Conservation (phyloP, 2,797 vertebrate genomes). For the Phrynocephalus forsythii region DNA sequence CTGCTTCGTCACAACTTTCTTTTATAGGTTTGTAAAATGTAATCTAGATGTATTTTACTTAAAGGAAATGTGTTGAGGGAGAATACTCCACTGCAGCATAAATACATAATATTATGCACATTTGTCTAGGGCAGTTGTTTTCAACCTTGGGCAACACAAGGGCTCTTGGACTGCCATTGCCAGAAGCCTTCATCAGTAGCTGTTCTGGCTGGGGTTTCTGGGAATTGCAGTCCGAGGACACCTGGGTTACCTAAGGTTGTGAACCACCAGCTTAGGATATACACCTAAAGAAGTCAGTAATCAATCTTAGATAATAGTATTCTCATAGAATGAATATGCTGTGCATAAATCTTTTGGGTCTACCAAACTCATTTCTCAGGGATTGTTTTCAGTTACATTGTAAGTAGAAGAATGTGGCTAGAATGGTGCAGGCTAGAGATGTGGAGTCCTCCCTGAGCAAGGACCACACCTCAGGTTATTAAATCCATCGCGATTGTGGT, state of each 20-base stretch:
- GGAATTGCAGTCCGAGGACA: background rate
- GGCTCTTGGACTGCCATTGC: background rate
- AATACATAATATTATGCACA: background rate
- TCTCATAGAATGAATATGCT: background rate
- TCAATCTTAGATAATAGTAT: background rate
- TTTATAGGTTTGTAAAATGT: background rate
- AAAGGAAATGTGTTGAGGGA: background rate
- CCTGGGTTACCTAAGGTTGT: background rate
- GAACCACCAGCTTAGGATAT: no score
- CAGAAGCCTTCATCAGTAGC: background rate
- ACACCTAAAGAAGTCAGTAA: background rate
- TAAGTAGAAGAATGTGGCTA: background rate
- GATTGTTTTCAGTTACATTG: background rate
- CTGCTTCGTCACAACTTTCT: conserved; percentile 5
- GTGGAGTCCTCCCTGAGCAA: background rate
- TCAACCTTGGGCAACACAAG: no score
- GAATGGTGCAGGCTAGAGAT: background rate
- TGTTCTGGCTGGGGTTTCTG: background rate
- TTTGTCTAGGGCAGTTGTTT: no score
- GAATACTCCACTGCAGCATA: background rate
- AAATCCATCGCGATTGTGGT: background rate
- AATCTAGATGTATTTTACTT: background rate
- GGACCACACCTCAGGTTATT: background rate
- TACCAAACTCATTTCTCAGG: background rate
- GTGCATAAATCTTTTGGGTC: background rate